A percentile compares a stretch with the other conserved stretches of the same genome.
Conservation (phyloP, 2,888 invertebrate genomes). For the Drosophila siamana region DNA sequence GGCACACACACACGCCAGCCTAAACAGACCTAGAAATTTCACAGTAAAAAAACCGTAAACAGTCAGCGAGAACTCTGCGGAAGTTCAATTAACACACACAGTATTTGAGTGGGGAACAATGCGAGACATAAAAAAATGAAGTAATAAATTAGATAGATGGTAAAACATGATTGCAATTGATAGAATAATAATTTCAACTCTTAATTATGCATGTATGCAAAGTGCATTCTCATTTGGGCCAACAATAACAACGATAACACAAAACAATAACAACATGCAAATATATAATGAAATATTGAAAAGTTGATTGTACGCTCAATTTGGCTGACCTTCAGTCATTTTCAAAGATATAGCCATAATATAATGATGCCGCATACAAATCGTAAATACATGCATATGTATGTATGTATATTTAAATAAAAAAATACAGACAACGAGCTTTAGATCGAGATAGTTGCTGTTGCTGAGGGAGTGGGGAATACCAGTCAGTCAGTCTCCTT, state of each 20-base stretch:
- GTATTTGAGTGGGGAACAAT: conserved; percentile 20
- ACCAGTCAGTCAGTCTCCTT: conserved; percentile 55
- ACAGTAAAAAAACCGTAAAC: conserved; percentile 21
- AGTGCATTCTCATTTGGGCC: conserved; percentile 45
- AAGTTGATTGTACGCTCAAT: conserved; percentile 79
- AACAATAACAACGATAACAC: conserved; percentile 19
- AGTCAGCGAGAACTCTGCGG: conserved; percentile 41
- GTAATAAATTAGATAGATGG: neutral
- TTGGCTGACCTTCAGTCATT: conserved; percentile 74
- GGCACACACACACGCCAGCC: conserved; percentile 2
- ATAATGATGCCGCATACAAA: conserved; percentile 48
- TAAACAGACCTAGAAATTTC: conserved; percentile 8
- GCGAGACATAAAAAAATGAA: neutral
- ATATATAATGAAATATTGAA: conserved; percentile 59
- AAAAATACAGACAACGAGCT: conserved; percentile 51
- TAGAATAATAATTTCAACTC: conserved; percentile 3
- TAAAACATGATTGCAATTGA: conserved; percentile 6
- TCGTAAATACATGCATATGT: conserved; percentile 43
- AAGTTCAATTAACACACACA: conserved; percentile 56
- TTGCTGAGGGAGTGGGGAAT: conserved; percentile 49
- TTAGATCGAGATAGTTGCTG: conserved; percentile 23
- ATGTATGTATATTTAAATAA: conserved; percentile 57
- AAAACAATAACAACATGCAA: conserved; percentile 31
- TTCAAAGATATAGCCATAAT: conserved; percentile 66
- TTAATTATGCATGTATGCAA: conserved; percentile 19